Percentiles rank a stretch among this genome's conserved stretches.
phyloP scores from a whole-genome alignment of 2,113 vertebrate genomes.

The Hemibagrus wyckioides region DNA sequence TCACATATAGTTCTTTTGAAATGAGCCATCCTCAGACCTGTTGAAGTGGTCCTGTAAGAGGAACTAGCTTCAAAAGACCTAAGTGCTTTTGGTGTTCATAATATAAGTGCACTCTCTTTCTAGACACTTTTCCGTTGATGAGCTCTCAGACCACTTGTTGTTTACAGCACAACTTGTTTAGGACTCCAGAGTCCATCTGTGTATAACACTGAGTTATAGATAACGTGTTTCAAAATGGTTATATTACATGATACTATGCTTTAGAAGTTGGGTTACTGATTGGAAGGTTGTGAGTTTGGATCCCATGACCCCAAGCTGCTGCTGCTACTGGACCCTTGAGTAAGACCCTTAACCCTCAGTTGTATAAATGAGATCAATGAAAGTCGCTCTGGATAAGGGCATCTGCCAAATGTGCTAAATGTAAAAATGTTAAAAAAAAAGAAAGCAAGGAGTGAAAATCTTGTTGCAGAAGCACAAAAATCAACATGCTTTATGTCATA shows the following conservation, averaged over 20 bases:
- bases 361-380: too few species aligned
- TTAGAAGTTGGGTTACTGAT: background rate
- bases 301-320: too few species aligned
- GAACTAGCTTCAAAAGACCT: slow-evolving; percentile 16
- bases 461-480: background rate
- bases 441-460: background rate
- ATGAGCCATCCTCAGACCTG: background rate
- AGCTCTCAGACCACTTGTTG: slow-evolving; percentile 22
- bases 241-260: background rate
- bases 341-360: too few species aligned
- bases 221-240: background rate
- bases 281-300: too few species aligned
- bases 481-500: background rate
- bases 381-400: too few species aligned
- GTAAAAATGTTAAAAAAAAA: background rate
- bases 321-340: too few species aligned
- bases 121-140: background rate
- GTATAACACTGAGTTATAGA: background rate
- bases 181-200: background rate
- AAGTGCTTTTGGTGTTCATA: slow-evolving; percentile 13
- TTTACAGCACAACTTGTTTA: background rate
- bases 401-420: too few species aligned
- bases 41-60: too few species aligned
- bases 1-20: background rate
- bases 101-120: slow-evolving; percentile 13